Base-by-base conservation (phyloP, 2,113 vertebrate species). In the Pelusios castaneus region DNA sequence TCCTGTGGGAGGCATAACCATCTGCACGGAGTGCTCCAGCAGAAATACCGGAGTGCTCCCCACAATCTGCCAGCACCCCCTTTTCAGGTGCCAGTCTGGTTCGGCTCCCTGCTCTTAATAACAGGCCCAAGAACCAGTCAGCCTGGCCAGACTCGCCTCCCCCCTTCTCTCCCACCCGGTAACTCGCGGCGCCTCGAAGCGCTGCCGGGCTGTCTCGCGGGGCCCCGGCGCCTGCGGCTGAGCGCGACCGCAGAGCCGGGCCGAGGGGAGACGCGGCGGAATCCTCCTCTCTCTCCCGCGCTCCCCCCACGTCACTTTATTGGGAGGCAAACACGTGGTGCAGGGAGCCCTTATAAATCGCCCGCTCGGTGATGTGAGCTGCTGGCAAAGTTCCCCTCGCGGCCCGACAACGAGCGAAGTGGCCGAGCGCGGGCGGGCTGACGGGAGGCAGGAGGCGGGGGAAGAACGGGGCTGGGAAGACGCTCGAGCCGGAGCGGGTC, bases 281-380 rank as follows among this genome's bases (percentile, higher is more conserved):
- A 85, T 90, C 97, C 97, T 96, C 94, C 97, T 96, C 95, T 84
- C 92, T 91, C 84, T 58, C 56, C 96, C 95, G 96, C 97, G 95
- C 97, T 92, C 96, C 94, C 97, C 98, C 96, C 98, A 97, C 97
- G 98, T 98, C 97, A 97, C 96, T 98, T 92, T 96, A 98, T 97
- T 95, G 96, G 97, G 96, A 98, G 97, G 96, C 97, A 93, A 97
- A 95, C 98, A 98, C 98, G 98, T 98, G 98, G 98, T 98, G 96
- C 97, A 58, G 96, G 96, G 96, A 95, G 97, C 97, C 97, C 91
- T 97, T 98, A 98, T 98, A 98, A 98, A 98, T 97, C 95, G 95
- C 97, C 96, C 97, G 94, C 97, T 96, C 97, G 97, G 96, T 97
- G 96, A 98, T 98, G 98, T 97, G 98, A 98, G 98, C 98, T 98